Evolutionary conservation across 2,113 vertebrate species (phyloP), one percentile per base, ranked within the genome.

Genomic region (Aptenodytes forsteri): DNA sequence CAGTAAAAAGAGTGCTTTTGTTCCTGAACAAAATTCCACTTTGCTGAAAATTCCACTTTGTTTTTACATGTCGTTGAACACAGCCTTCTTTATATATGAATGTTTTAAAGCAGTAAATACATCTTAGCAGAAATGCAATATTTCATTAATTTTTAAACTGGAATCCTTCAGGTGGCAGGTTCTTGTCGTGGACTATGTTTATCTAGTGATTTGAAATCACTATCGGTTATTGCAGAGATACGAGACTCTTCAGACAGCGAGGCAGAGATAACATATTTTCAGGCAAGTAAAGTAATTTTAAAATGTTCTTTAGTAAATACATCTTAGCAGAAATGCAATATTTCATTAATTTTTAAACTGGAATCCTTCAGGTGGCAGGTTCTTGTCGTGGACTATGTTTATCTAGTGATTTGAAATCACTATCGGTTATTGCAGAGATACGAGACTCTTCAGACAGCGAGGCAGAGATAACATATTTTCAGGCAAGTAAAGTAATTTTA

Each of bases 141-240:
- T 83, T 90, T 85, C 62, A 80, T 79, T 58, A 62, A 77, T 49
- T 73, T 80, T 44, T 86, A 20, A 85, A 49, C 58, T 73, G 83
- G 21, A 67, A 83, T 95, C 61, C 79, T 97, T 56, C 97, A 99
- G 99, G 98, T 99, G 83, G 97, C 97, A 9, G 99, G 99, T 64
- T 99, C 98, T 6, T 99, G 99, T 83, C 98, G 98, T 79, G 99
- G 98, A 50, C 96, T 99, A 2, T 99, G 99, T 96, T 98, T 99
- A 36, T 99, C 99, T 38, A 99, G 99, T 96, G 99, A 99, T 92
- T 98, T 99, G 92, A 99, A 99, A 91, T 99, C 99, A 7, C 96
- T 99, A 5, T 99, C 99, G 0, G 98, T 99, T 95, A 98, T 99
- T 97, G 98, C 99, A 58, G 99, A 99, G 93, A 97, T 99, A 58